These are phyloP conservation scores for Montipora efflorescens DNA, from an alignment of 64 coral and sea anemone species.

Conservation along the genomic window DNA sequence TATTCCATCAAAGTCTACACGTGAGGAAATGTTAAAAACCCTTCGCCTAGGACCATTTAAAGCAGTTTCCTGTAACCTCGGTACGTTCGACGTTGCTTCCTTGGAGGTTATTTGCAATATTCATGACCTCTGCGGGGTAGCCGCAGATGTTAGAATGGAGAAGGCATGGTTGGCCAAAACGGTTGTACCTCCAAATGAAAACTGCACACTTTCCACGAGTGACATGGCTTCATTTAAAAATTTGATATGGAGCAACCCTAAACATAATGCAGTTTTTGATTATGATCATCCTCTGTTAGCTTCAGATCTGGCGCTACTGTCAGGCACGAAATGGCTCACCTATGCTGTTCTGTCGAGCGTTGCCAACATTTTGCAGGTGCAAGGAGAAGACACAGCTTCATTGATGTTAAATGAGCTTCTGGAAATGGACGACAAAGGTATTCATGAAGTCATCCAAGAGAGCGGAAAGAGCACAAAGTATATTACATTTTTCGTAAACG, in stretches of 20 bases:
- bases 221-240: conserved; percentile 16
- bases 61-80: conserved; percentile 11
- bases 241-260: conserved; percentile 20
- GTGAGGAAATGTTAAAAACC: conserved; percentile 1
- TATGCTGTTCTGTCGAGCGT: background rate
- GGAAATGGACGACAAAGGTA: conserved; percentile 28
- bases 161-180: background rate
- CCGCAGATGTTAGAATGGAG: background rate
- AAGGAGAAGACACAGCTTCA: background rate
- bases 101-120: conserved; percentile 5
- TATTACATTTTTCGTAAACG: conserved; percentile 2
- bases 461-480: conserved; percentile 6
- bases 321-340: conserved; percentile 41
- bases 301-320: conserved; percentile 51
- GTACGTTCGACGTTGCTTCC: conserved; percentile 5
- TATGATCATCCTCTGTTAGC: conserved; percentile 43
- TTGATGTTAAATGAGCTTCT: conserved; percentile 67
- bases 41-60: background rate
- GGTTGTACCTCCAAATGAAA: conserved; percentile 41
- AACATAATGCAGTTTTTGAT: conserved; percentile 23
- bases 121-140: conserved; percentile 12
- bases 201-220: conserved; percentile 19
- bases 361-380: conserved; percentile 21
- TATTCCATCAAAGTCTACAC: conserved; percentile 26
- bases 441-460: conserved; percentile 1